phyloP scores from a whole-genome alignment of 2,888 invertebrate species.

The Stenchaetothrips biformis region DNA sequence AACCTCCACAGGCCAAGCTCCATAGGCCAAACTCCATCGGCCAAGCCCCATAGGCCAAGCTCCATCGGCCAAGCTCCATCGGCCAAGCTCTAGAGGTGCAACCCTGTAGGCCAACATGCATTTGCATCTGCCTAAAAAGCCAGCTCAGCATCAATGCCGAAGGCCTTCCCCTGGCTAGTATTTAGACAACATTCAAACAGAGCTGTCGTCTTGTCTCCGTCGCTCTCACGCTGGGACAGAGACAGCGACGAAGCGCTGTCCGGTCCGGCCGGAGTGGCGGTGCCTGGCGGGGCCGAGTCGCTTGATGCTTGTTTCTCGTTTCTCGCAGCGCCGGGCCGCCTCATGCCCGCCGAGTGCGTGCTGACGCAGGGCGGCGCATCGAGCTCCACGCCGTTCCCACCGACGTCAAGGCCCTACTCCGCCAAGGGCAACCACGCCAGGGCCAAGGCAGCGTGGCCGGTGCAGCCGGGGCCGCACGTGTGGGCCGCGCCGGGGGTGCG shows the following conservation, averaged over 20 bases:
- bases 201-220: not conserved
- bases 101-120: too few species aligned
- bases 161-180: too few species aligned
- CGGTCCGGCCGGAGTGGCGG: too few species aligned
- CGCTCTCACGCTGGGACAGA: not conserved
- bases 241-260: too few species aligned
- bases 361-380: not conserved
- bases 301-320: not conserved
- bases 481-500: slow-evolving; percentile 5
- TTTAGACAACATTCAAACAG: too few species aligned
- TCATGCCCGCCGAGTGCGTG: not conserved
- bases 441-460: not conserved
- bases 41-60: too few species aligned
- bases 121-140: too few species aligned
- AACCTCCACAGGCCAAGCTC: too few species aligned
- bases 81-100: too few species aligned
- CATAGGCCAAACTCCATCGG: too few species aligned
- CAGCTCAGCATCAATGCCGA: too few species aligned
- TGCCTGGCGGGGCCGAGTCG: not conserved
- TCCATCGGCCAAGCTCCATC: too few species aligned
- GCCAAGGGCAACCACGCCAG: not conserved
- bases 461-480: not conserved
- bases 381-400: not conserved
- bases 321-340: not conserved
- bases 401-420: not conserved